Evolutionary conservation across 1,140 invertebrate species (phyloP), one percentile per base, ranked within the genome.

Genomic region (Nephila pilipes): DNA sequence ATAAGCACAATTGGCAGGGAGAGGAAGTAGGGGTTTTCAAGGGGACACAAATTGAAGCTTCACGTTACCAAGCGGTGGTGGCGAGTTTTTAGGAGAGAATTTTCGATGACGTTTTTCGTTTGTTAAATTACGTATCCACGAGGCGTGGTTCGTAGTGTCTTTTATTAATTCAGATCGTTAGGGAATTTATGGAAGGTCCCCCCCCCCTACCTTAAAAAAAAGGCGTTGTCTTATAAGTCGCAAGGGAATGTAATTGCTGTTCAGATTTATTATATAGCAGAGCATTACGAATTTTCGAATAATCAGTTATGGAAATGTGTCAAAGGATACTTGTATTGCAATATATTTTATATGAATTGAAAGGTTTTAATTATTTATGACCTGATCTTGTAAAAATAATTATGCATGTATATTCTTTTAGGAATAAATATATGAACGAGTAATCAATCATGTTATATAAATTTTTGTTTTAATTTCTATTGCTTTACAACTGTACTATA

Each of bases 1-100:
- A 65, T 63, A 79, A 79, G 87, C 87, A 89, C 65, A 89, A 89
- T 79, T 89, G 87, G 25, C 69, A 65, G 69, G n/a, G n/a, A 63
- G 29, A 89, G 87, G 87, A 89, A 69, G 87, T 89, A 12, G 36
- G 65, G 65, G 46, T n/a, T 89, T 89, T 32, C 10, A 60, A 32
- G 46, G 54, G 83, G 57, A 57, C n/a, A 1, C 83, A 85, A 32
- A 60, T 60, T 85, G 83, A 58, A 32, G 83, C 55, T 85, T 60
- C 16, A 32, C 20, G 69, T 32, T 16, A 83, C 54, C 38, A 65
- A 83, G 38, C 10, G 69, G 69, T 18, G 69, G 29, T 14, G 5
- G 12, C 25, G 58, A 60, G 60, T 22, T 8, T 22, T 63, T 25
- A 10, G 2, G 10, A 2, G 22, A 65, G 63, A 65, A 25, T 32